Conservation (phyloP, 2,113 vertebrate species). For the Hiodon alosoides region DNA sequence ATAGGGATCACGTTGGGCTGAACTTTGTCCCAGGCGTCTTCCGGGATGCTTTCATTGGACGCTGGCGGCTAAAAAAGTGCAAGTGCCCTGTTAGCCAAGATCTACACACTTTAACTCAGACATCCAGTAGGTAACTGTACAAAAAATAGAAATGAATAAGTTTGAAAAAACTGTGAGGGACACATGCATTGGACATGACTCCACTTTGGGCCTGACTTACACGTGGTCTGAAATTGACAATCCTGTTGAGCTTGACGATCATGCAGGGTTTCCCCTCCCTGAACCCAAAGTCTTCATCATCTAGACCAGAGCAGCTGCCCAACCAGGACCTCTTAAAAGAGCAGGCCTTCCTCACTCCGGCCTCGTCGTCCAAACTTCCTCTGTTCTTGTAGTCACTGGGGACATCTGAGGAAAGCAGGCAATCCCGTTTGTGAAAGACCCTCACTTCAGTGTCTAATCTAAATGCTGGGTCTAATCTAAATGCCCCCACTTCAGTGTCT, state of each 20-base stretch:
- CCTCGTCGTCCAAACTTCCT: slow-evolving; percentile 62
- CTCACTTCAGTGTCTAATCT: too few species aligned
- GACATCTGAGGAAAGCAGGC: slow-evolving; percentile 41
- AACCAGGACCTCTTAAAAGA: slow-evolving; percentile 70
- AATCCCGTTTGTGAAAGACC: not conserved
- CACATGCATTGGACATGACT: not conserved
- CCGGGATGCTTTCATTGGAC: slow-evolving; percentile 67
- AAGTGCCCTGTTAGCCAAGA: too few species aligned
- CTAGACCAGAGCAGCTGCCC: slow-evolving; percentile 78
- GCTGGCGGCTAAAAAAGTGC: slow-evolving; percentile 61
- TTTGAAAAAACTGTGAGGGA: not conserved
- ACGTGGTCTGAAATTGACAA: slow-evolving; percentile 83
- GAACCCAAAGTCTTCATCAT: slow-evolving; percentile 71
- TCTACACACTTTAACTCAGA: too few species aligned
- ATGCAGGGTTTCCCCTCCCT: slow-evolving; percentile 82
- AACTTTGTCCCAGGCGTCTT: slow-evolving; percentile 59
- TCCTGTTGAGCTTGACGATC: slow-evolving; percentile 88
- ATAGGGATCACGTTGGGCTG: slow-evolving; percentile 73
- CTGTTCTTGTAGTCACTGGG: slow-evolving; percentile 65
- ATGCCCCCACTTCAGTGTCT: too few species aligned
- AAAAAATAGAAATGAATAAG: too few species aligned
- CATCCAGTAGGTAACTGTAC: too few species aligned
- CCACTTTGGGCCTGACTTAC: slow-evolving; percentile 49
- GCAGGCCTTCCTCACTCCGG: slow-evolving; percentile 75
- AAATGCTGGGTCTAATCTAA: too few species aligned